Conservation (phyloP, 2,113 vertebrate genomes). For the Gyps fulvus region DNA sequence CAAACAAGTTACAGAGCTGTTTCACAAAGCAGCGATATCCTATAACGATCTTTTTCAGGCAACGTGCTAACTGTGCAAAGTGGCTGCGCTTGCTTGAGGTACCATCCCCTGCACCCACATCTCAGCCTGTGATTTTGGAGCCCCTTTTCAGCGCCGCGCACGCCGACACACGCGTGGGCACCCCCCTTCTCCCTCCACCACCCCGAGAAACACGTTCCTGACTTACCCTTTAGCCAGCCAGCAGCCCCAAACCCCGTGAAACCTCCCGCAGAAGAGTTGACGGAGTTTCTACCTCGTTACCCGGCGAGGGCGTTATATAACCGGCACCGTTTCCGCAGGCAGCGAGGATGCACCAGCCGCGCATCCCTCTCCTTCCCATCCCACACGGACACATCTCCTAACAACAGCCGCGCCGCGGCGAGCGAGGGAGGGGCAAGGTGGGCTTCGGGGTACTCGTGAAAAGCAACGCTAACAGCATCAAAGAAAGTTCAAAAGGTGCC, state of each 20-base stretch:
- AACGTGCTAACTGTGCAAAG: not conserved
- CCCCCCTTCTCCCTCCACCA: not conserved
- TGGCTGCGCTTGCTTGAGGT: not conserved
- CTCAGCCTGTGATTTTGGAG: not conserved
- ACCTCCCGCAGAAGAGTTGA: conserved; percentile 47
- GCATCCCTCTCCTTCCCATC: conserved; percentile 58
- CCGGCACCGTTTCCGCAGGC: conserved; percentile 64
- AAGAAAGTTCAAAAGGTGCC: conserved; percentile 7
- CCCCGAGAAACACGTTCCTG: not conserved
- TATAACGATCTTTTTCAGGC: not conserved
- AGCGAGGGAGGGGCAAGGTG: not conserved
- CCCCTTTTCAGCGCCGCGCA: not conserved
- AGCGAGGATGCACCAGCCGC: conserved; percentile 44
- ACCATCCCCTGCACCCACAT: not conserved
- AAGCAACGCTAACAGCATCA: not conserved
- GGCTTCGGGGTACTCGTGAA: not conserved
- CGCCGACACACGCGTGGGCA: rapidly evolving
- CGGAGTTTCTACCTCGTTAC: conserved; percentile 64
- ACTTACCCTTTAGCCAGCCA: conserved; percentile 51
- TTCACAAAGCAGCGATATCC: not conserved
- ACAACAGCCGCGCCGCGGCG: not conserved
- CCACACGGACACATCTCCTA: not conserved
- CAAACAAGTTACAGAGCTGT: not conserved
- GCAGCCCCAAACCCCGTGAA: not conserved
- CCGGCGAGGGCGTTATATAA: conserved; percentile 72